Conservation (phyloP, 2,797 vertebrate genomes). For the Callimico goeldii region DNA sequence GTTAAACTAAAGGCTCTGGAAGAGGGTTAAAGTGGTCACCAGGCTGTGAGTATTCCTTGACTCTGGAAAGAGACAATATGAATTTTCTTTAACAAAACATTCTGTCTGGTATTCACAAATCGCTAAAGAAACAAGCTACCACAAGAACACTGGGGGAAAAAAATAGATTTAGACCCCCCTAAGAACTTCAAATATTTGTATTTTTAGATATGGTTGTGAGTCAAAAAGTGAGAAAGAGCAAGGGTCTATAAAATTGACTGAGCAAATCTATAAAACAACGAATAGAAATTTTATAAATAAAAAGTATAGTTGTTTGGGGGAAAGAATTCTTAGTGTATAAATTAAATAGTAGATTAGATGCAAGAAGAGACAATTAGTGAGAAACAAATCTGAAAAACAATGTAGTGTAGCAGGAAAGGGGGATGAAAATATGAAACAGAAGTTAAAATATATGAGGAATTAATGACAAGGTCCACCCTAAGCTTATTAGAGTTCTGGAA, state of each 20-base stretch:
- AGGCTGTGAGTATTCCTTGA: background rate
- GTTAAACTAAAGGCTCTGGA: background rate
- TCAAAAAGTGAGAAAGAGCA: background rate
- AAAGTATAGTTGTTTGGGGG: background rate
- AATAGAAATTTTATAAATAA: background rate
- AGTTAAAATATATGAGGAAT: background rate
- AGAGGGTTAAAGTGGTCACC: background rate
- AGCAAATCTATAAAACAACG: background rate
- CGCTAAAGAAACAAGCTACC: background rate
- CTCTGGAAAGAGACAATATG: background rate
- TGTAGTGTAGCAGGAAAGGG: background rate
- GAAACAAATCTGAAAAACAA: background rate
- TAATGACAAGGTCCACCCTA: background rate
- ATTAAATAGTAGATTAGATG: background rate
- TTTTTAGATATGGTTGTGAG: background rate
- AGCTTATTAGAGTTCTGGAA: background rate
- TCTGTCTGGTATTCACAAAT: background rate
- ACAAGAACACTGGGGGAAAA: background rate
- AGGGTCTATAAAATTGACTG: background rate
- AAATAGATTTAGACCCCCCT: background rate
- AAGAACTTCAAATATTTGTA: background rate
- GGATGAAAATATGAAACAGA: background rate
- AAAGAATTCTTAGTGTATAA: background rate
- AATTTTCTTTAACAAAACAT: background rate
- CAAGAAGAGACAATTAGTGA: background rate